A percentile compares a stretch with the other conserved stretches of the same genome.
phyloP scores from a whole-genome alignment of 2,113 vertebrate species.

The Fregata magnificens region DNA sequence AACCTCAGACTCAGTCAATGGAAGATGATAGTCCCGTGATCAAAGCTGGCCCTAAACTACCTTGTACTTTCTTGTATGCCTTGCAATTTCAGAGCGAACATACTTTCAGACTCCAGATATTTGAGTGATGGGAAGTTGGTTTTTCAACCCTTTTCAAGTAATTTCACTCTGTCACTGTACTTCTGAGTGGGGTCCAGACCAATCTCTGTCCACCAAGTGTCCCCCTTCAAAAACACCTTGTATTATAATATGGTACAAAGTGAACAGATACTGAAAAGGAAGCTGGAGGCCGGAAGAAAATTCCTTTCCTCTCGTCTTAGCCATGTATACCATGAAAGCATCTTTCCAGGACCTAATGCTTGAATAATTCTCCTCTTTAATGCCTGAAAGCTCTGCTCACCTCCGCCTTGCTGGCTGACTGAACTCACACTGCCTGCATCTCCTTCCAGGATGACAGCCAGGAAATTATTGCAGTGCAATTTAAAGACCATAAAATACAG shows the following conservation, averaged over 20 bases:
- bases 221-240: neutral
- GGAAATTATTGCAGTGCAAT: constrained; percentile 55
- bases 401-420: constrained; percentile 10
- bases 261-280: neutral
- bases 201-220: neutral
- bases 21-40: neutral
- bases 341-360: neutral
- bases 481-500: constrained; percentile 32
- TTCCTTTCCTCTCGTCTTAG: neutral
- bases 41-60: neutral
- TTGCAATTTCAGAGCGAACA: neutral
- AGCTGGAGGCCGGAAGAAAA: neutral
- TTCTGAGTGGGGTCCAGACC: neutral
- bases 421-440: neutral
- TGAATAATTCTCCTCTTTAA: constrained; percentile 25
- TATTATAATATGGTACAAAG: neutral
- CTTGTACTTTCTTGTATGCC: neutral
- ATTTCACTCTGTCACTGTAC: neutral
- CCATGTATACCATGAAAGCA: neutral
- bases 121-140: neutral
- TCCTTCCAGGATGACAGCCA: constrained; percentile 57
- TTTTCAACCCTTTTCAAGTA: neutral
- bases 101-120: neutral
- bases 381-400: constrained; percentile 18
- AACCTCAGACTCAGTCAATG: neutral